phyloP scores from a whole-genome alignment of 53 echinoderm and acorn worm genomes.

The Patiria pectinifera region DNA sequence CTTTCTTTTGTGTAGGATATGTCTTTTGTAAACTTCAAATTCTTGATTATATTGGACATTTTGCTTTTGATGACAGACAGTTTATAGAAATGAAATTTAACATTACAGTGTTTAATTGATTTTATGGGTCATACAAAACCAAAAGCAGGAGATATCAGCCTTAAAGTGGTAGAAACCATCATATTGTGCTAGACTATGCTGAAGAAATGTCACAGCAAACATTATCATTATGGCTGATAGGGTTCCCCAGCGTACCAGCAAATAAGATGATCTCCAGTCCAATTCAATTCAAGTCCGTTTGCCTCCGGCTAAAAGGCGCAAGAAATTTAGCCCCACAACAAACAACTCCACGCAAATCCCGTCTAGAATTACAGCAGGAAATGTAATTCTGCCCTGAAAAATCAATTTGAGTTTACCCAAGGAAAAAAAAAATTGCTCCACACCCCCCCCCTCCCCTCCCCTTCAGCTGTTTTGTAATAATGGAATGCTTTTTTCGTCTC shows the following conservation, averaged over 20 bases:
- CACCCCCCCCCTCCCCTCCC: too few relatives aligned
- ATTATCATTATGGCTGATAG: background rate
- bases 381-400: background rate
- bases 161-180: too few relatives aligned
- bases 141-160: too few relatives aligned
- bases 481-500: background rate
- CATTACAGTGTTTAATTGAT: too few relatives aligned
- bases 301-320: background rate
- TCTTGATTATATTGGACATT: too few relatives aligned
- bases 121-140: too few relatives aligned
- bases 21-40: too few relatives aligned
- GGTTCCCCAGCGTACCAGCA: background rate
- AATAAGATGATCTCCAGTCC: background rate
- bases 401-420: background rate
- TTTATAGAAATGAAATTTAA: too few relatives aligned
- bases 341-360: background rate
- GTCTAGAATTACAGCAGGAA: background rate
- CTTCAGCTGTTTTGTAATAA: background rate
- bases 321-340: background rate
- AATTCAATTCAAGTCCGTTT: background rate
- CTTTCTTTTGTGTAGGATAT: too few relatives aligned
- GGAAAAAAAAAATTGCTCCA: too few relatives aligned
- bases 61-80: too few relatives aligned
- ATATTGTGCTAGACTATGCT: too few relatives aligned
- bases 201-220: background rate